Evolutionary conservation across 1,140 invertebrate species (phyloP), one percentile per base, ranked within the genome.

Genomic region (Trichogramma pretiosum): DNA sequence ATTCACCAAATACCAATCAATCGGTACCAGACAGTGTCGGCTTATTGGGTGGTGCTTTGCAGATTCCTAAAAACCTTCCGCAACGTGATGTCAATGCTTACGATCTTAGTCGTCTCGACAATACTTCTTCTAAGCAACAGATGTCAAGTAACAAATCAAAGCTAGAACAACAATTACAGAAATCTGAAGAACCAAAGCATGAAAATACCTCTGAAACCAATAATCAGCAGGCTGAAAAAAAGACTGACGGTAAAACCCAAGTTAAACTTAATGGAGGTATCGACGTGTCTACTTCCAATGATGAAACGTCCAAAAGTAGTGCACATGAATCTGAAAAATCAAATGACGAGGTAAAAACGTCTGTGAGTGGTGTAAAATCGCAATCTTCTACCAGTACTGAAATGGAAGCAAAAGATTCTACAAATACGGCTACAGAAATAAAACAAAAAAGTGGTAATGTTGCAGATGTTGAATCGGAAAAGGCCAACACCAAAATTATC

Each of bases 401-500:
- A 41, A 13, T 16, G 33, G 22, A 44, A 5, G 26, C 17, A 21
- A 42, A 42, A 42, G 26, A 32, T n/a, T n/a, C n/a, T n/a, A n/a
- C n/a, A 21, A 14, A 1, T 32, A 30, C 3, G n/a, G 11, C 10
- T 24, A 26, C 30, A 13, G 33, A 45, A 13, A 19, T 38, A 14
- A 44, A 50, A n/a, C 13, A 19, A 4, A 23, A 51, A 28, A 16
- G 9, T 17, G 40, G 38, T 30, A 10, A 8, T 16, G 13, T 21
- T 7, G 45, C 65, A 26, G 66, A 67, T 46, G 63, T 64, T 43
- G 41, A 30, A 13, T 36, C 48, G 21, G 34, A 28, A n/a, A n/a
- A n/a, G n/a, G n/a, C n/a, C 41, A 11, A 38, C 22, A 22, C 46
- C 63, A 63, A 58, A 42, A 52, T 23, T 2, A 37, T 46, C 11